phyloP scores from a whole-genome alignment of 2,888 invertebrate species.

The Rotaria magnacalcarata region DNA sequence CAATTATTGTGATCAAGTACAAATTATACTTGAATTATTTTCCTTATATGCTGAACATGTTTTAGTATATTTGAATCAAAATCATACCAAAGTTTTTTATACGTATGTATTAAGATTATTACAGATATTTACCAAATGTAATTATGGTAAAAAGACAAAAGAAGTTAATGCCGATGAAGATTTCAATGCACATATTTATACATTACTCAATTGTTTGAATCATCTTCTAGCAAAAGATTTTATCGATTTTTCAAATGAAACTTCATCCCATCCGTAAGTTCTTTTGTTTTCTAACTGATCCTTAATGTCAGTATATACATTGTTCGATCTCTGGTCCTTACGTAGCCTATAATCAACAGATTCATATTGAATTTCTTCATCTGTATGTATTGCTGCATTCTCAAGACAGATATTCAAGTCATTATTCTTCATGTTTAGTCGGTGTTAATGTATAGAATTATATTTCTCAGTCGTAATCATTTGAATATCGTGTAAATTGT shows the following conservation, averaged over 20 bases:
- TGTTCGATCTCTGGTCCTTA: too few species aligned
- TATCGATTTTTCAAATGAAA: slow-evolving; percentile 7
- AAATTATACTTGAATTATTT: slow-evolving; percentile 30
- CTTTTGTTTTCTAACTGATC: too few species aligned
- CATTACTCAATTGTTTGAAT: slow-evolving; percentile 22
- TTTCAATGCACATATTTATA: slow-evolving; percentile 31
- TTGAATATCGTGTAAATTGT: too few species aligned
- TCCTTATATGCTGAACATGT: slow-evolving; percentile 8
- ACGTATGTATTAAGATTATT: background rate
- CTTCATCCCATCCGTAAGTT: background rate
- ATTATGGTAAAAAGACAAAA: slow-evolving; percentile 29
- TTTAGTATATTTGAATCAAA: background rate
- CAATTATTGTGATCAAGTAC: slow-evolving; percentile 14
- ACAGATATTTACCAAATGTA: slow-evolving; percentile 17
- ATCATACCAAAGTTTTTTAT: background rate
- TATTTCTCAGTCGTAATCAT: too few species aligned
- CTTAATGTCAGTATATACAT: too few species aligned
- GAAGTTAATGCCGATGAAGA: slow-evolving; percentile 29
- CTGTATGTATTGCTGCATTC: too few species aligned
- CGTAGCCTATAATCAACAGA: too few species aligned
- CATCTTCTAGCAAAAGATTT: slow-evolving; percentile 25
- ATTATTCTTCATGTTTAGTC: too few species aligned
- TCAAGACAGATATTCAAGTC: too few species aligned
- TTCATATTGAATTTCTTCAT: too few species aligned
- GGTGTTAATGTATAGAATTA: too few species aligned